Evolutionary conservation across 2,113 vertebrate genomes (phyloP).

Genomic region (Lophius piscatorius): DNA sequence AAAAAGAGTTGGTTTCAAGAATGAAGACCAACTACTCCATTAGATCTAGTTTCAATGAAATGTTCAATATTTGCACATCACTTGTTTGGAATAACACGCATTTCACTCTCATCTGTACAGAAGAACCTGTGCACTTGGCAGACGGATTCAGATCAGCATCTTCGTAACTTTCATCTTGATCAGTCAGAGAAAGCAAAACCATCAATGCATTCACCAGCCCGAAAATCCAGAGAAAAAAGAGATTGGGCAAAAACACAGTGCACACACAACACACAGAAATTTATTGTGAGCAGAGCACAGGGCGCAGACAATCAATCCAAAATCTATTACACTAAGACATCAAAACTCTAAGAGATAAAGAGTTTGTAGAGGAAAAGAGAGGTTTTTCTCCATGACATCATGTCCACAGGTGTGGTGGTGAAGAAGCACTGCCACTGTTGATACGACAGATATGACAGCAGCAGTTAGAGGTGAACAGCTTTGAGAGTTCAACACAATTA

Average conservation of each 20-base stretch:
- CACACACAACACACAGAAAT: constrained; percentile 12
- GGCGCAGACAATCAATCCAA: constrained; percentile 37
- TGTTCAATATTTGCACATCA: constrained; percentile 13
- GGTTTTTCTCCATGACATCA: constrained; percentile 37
- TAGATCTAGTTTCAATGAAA: constrained; percentile 13
- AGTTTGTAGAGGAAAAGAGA: constrained; percentile 33
- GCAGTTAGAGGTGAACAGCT: constrained; percentile 26
- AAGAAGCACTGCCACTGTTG: constrained; percentile 29
- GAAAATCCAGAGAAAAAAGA: not conserved
- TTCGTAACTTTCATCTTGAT: constrained; percentile 14
- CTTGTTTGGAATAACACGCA: constrained; percentile 22
- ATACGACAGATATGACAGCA: constrained; percentile 44
- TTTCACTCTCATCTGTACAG: constrained; percentile 1
- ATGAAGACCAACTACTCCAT: constrained; percentile 13
- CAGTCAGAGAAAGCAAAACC: constrained; percentile 10
- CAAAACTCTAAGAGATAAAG: constrained; percentile 40
- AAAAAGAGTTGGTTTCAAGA: constrained; percentile 27
- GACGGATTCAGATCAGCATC: constrained; percentile 10
- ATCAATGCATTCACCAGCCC: constrained; percentile 21
- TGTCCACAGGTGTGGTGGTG: constrained; percentile 32
- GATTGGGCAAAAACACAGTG: not conserved
- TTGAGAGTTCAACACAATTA: constrained; percentile 54
- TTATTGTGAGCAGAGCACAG: not conserved
- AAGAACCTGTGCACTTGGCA: constrained; percentile 14
- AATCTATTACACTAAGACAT: constrained; percentile 41